Evolutionary conservation across 1,140 invertebrate genomes (phyloP).

Genomic region (Camponotus vicinus): DNA sequence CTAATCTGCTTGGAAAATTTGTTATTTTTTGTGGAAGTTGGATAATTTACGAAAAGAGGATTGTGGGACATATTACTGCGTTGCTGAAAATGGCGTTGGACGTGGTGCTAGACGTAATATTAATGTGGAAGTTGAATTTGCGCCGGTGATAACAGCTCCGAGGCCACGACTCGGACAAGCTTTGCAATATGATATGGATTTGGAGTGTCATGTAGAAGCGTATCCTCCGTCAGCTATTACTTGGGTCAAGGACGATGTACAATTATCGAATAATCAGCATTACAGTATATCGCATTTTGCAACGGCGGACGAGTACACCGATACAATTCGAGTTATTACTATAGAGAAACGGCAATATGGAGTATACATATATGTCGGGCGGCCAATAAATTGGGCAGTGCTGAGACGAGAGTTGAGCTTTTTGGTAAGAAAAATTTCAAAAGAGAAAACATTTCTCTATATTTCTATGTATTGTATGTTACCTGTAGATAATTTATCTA

Average conservation of each 20-base stretch:
- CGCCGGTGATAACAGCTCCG: constrained; percentile 94
- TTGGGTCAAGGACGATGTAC: constrained; percentile 94
- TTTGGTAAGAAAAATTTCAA: constrained; percentile 89
- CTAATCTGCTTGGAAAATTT: too few species aligned
- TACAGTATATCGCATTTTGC: constrained; percentile 96
- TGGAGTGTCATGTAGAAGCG: constrained; percentile 96
- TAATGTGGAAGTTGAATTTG: constrained; percentile 95
- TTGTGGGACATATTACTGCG: constrained; percentile 96
- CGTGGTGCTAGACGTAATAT: constrained; percentile 94
- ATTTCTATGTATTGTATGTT: background rate
- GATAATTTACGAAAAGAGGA: constrained; percentile 96
- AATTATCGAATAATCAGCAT: constrained; percentile 95
- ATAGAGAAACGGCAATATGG: constrained; percentile 97
- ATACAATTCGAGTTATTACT: constrained; percentile 94
- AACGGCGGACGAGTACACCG: constrained; percentile 95
- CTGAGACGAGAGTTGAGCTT: constrained; percentile 92
- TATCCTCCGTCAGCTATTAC: constrained; percentile 95
- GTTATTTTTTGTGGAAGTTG: too few species aligned
- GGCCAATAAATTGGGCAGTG: constrained; percentile 94
- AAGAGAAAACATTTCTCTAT: background rate
- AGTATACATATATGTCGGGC: constrained; percentile 94
- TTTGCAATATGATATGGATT: constrained; percentile 96
- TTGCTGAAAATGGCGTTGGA: constrained; percentile 96
- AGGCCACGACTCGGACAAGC: constrained; percentile 94
- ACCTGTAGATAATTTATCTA: background rate